Conservation (phyloP, 2,113 vertebrate species). For the Vulpes vulpes region DNA sequence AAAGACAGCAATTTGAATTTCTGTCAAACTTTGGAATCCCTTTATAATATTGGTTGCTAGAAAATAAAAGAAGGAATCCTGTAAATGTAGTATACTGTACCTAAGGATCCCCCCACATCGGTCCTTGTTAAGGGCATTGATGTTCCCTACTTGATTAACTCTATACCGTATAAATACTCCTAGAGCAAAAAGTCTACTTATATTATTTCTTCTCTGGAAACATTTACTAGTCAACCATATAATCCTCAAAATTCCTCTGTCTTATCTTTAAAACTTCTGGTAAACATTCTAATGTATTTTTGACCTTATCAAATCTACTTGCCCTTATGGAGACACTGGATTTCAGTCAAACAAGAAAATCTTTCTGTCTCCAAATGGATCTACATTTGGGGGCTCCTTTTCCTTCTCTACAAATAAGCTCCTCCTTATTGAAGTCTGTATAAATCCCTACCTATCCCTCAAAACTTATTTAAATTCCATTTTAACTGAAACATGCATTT, state of each 20-base stretch:
- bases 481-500: background rate
- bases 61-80: background rate
- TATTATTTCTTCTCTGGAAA: background rate
- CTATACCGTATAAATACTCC: background rate
- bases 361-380: background rate
- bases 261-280: background rate
- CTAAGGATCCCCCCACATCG: background rate
- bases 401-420: background rate
- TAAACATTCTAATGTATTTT: background rate
- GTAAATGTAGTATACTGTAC: background rate
- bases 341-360: background rate
- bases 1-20: background rate
- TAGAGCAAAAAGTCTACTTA: background rate
- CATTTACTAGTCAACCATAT: background rate
- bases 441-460: background rate
- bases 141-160: background rate
- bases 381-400: background rate
- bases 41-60: background rate
- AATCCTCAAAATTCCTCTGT: background rate
- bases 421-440: background rate
- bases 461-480: background rate
- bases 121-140: background rate
- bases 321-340: background rate
- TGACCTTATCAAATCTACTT: background rate
- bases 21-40: background rate